A percentile compares a stretch with the other conserved stretches of the same genome.
Evolutionary conservation across 23 tunicate genomes (phyloP).

Genomic region (Styela clava): DNA sequence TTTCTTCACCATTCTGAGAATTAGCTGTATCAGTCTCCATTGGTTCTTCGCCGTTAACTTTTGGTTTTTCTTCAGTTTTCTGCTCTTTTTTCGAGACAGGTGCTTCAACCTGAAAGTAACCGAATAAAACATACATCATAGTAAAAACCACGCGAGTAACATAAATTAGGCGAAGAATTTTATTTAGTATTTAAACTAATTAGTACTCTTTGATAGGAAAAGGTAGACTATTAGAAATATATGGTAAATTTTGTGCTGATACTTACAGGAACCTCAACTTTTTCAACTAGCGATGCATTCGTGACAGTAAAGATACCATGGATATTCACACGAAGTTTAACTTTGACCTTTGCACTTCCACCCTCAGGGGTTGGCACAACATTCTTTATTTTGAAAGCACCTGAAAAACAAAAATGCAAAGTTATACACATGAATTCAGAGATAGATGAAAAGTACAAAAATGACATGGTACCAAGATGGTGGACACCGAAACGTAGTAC

Average conservation of each 20-base stretch:
- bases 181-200: background rate
- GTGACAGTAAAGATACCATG: constrained; percentile 71
- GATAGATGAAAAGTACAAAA: no score
- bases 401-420: constrained; percentile 35
- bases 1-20: background rate
- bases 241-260: no score
- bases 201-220: no score
- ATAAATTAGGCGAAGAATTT: no score
- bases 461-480: no score
- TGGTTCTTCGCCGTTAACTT: constrained; percentile 64
- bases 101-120: constrained; percentile 43
- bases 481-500: no score
- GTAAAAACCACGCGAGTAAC: no score
- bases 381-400: constrained; percentile 43
- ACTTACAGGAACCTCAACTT: constrained; percentile 25
- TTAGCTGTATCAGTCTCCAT: constrained; percentile 45
- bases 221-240: no score
- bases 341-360: constrained; percentile 75
- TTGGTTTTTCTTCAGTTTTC: constrained; percentile 1
- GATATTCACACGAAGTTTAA: constrained; percentile 81
- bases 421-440: no score
- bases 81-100: background rate
- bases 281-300: constrained; percentile 77
- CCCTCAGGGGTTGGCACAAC: constrained; percentile 63
- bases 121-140: background rate